Evolutionary conservation across 2,797 vertebrate genomes (phyloP).

Genomic region (Acipenser ruthenus): DNA sequence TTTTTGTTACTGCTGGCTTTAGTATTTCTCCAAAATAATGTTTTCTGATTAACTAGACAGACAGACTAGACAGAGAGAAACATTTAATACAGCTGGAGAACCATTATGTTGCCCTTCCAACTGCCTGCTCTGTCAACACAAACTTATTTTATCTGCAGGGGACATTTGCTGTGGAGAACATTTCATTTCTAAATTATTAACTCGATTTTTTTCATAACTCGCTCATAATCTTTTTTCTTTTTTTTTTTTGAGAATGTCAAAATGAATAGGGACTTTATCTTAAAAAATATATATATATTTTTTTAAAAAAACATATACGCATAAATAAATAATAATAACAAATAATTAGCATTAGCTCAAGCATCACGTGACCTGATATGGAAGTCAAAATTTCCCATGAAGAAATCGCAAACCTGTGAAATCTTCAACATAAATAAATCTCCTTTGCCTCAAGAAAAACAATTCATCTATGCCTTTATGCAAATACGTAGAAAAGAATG

Average conservation of each 20-base stretch:
- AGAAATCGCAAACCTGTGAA: background rate
- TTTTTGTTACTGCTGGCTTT: slow-evolving; percentile 9
- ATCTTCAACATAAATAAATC: slow-evolving; percentile 9
- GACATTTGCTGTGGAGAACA: background rate
- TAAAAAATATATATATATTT: background rate
- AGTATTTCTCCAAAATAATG: slow-evolving; percentile 11
- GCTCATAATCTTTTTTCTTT: slow-evolving; percentile 6
- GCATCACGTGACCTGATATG: background rate
- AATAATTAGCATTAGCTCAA: background rate
- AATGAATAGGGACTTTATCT: background rate
- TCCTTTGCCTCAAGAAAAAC: slow-evolving; percentile 7
- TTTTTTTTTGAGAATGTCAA: background rate
- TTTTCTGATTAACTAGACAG: slow-evolving; percentile 10
- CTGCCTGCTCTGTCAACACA: slow-evolving; percentile 44
- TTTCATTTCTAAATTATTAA: slow-evolving; percentile 4
- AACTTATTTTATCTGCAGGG: slow-evolving; percentile 17
- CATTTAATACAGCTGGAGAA: slow-evolving; percentile 9
- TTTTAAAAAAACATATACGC: background rate
- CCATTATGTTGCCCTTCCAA: slow-evolving; percentile 33
- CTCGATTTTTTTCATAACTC: background rate
- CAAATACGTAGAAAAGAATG: slow-evolving; percentile 16
- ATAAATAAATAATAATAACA: background rate
- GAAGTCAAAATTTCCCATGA: background rate
- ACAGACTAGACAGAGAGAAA: slow-evolving; percentile 2
- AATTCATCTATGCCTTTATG: slow-evolving; percentile 13